These are phyloP conservation scores for Oligia fasciuncula DNA, from an alignment of 2,888 invertebrate species.

Conservation along the genomic window DNA sequence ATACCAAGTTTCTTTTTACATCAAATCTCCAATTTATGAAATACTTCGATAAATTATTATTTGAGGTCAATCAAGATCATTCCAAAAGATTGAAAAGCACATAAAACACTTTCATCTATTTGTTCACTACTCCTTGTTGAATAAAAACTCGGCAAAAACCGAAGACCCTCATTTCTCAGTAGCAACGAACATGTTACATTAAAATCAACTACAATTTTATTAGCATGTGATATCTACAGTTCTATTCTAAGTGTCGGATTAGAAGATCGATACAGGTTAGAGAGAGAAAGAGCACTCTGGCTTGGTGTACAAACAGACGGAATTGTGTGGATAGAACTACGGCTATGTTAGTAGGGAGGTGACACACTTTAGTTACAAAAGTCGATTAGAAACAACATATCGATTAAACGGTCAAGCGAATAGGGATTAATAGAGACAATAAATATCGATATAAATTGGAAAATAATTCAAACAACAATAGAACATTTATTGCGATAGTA, in stretches of 20 bases:
- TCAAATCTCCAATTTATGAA: neutral
- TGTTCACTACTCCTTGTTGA: neutral
- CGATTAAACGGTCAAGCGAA: slow-evolving; percentile 35
- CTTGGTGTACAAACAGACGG: slow-evolving; percentile 67
- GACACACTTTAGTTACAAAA: slow-evolving; percentile 51
- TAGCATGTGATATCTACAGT: slow-evolving; percentile 57
- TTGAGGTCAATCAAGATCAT: neutral
- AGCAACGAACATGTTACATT: slow-evolving; percentile 40
- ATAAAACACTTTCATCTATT: neutral
- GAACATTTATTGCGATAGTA: slow-evolving; percentile 36
- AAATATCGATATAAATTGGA: slow-evolving; percentile 15
- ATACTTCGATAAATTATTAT: neutral
- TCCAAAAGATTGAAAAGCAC: too few relatives aligned
- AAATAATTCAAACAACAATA: slow-evolving; percentile 38
- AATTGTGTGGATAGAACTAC: slow-evolving; percentile 53
- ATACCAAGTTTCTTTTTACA: neutral
- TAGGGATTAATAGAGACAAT: slow-evolving; percentile 16
- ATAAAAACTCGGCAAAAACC: neutral
- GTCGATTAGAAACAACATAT: slow-evolving; percentile 29
- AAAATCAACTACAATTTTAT: slow-evolving; percentile 43
- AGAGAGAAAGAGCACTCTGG: slow-evolving; percentile 83
- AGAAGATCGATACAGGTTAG: slow-evolving; percentile 77
- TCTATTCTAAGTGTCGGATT: slow-evolving; percentile 69
- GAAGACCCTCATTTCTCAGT: neutral
- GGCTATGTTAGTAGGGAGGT: slow-evolving; percentile 62